Base-by-base conservation (phyloP, 1,140 invertebrate genomes). In the Araneus ventricosus region DNA sequence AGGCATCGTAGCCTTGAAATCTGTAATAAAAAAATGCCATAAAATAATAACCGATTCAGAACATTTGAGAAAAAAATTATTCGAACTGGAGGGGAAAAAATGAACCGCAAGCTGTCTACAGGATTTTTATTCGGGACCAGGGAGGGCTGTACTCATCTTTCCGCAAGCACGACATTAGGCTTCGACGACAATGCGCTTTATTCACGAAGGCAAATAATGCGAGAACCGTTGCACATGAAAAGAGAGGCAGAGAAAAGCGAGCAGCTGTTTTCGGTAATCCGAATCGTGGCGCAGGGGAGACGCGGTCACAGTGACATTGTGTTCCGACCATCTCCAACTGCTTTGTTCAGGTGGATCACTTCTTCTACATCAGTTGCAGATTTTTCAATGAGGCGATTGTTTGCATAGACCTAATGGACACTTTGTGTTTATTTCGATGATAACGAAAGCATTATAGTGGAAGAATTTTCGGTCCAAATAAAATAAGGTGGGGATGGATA, bases 231-330 rank as follows among this genome's bases (percentile, higher is more conserved):
- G 70, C 14, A 34, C 67, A 61, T n/a, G 27, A n/a, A 14, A 63
- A 7, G 61, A 22, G n/a, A 27, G 41, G 10, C 8, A 27, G 30
- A 75, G 67, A 75, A 37, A 37, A 5, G 70, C 30, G 70, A 37
- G 70, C 70, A 75, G 67, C 67, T 75, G 67, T 34, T 63, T 24
- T 17, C 14, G 4, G 70, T 75, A 75, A 75, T 75, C 70, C 70
- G 34, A 75, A 17, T 20, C n/a, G n/a, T 10, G 10, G 30, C 24
- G 8, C 8, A 17, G 67, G 8, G 30, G 7, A 20, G 30, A 17
- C 17, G 8, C 24, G 27, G 24, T 14, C 34, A 5, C 67, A 37
- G 17, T 20, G 67, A 75, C 70, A 75, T 37, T 75, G 30, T 17
- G 20, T 4, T 75, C 8, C 63, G 63, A 22, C 63, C 63, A 30